Percentiles rank a stretch among this genome's conserved stretches.
Evolutionary conservation across 1,140 invertebrate species (phyloP).

Genomic region (Ganaspis sp.): DNA sequence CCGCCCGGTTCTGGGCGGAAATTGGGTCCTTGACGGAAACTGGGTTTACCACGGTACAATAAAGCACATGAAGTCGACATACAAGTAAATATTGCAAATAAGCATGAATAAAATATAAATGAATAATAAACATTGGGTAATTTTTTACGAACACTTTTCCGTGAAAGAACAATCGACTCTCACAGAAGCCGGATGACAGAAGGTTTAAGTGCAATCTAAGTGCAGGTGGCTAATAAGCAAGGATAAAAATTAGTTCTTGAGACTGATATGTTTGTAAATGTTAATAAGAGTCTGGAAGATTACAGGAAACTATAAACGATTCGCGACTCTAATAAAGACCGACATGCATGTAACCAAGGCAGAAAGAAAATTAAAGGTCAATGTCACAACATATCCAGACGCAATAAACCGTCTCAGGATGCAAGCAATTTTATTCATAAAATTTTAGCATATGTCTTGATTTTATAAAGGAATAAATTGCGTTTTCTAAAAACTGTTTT

Average conservation of each 20-base stretch:
- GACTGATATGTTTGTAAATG: background rate
- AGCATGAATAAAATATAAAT: too few species aligned
- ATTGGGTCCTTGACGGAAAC: too few species aligned
- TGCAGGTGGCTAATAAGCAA: conserved; percentile 22
- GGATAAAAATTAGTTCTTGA: background rate
- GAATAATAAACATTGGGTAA: too few species aligned
- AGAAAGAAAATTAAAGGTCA: background rate
- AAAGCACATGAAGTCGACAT: too few species aligned
- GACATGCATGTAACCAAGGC: background rate
- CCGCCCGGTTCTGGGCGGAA: too few species aligned
- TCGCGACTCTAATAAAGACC: background rate
- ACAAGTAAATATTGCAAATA: too few species aligned
- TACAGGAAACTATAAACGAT: conserved; percentile 5
- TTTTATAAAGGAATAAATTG: too few species aligned
- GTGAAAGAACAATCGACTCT: background rate
- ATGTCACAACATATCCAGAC: conserved; percentile 21
- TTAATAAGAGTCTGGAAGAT: background rate
- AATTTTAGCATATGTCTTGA: too few species aligned
- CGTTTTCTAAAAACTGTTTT: too few species aligned
- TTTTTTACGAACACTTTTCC: background rate
- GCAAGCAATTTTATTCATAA: conserved; percentile 25
- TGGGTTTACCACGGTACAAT: too few species aligned
- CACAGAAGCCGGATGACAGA: conserved; percentile 31
- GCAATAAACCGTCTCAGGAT: conserved; percentile 20
- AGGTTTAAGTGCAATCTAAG: conserved; percentile 54